Evolutionary conservation across 1,140 invertebrate species (phyloP).

Genomic region (Popillia japonica): DNA sequence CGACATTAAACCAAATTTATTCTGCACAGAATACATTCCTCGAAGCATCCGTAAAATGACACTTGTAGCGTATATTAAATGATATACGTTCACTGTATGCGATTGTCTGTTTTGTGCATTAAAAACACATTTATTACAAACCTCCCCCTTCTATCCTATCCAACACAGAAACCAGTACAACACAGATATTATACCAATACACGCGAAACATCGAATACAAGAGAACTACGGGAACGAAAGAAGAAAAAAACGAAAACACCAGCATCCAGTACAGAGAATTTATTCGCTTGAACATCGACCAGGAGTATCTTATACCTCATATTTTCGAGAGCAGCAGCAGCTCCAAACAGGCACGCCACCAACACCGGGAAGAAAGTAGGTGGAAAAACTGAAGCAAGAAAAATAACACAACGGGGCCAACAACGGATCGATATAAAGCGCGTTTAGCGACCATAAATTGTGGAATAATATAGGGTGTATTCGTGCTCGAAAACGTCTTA

Average conservation of each 20-base stretch:
- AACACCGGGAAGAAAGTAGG: background rate
- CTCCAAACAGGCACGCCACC: too few species aligned
- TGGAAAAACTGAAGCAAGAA: background rate
- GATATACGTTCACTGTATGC: background rate
- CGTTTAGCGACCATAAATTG: slow-evolving; percentile 27
- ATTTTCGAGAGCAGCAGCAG: background rate
- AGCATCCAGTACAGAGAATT: background rate
- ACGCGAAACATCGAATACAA: background rate
- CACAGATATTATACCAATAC: background rate
- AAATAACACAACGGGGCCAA: background rate
- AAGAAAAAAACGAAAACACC: background rate
- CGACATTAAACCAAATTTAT: too few species aligned
- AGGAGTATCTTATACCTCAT: background rate
- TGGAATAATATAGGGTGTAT: slow-evolving; percentile 5
- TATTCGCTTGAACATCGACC: background rate
- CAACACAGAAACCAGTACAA: background rate
- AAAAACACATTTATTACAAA: slow-evolving; percentile 19
- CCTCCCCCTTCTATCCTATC: background rate
- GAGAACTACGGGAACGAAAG: too few species aligned
- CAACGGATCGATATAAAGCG: slow-evolving; percentile 29
- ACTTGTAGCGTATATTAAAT: slow-evolving; percentile 13
- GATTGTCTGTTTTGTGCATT: slow-evolving; percentile 14
- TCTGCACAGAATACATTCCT: too few species aligned
- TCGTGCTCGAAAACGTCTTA: slow-evolving; percentile 19
- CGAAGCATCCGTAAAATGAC: too few species aligned